A percentile compares a stretch with the other conserved stretches of the same genome.
Conservation (phyloP, 2,113 vertebrate genomes). For the Charadrius vociferus region DNA sequence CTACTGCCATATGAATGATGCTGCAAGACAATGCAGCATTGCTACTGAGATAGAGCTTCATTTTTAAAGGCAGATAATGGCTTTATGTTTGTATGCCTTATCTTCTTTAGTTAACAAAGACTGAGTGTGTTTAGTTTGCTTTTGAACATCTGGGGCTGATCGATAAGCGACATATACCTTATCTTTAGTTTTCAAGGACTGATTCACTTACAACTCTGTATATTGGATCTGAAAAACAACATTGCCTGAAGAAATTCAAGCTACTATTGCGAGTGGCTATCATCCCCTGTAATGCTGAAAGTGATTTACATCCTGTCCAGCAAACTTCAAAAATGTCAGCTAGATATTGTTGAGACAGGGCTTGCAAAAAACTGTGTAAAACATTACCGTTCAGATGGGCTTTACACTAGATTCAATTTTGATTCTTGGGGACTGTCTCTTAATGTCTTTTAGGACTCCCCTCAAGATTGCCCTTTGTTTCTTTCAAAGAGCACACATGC, state of each 20-base stretch:
- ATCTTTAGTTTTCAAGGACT: constrained; percentile 18
- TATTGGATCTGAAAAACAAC: not conserved
- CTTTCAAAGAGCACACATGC: not conserved
- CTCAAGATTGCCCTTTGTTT: not conserved
- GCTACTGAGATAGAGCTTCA: not conserved
- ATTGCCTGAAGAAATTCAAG: not conserved
- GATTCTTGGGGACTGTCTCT: not conserved
- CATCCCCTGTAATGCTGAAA: not conserved
- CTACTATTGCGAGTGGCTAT: not conserved
- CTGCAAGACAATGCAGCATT: not conserved
- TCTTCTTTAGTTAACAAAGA: constrained; percentile 25
- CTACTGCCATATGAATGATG: not conserved
- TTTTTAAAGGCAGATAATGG: constrained; percentile 15
- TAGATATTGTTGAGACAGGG: not conserved
- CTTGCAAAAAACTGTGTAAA: not conserved
- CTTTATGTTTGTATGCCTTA: constrained; percentile 23
- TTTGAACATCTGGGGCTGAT: constrained; percentile 21
- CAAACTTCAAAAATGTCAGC: not conserved
- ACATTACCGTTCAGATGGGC: not conserved
- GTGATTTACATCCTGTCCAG: not conserved
- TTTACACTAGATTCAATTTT: not conserved
- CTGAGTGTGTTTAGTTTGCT: not conserved
- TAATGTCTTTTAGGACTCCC: not conserved
- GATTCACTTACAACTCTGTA: not conserved
- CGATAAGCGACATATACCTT: not conserved